Evolutionary conservation across 2,797 vertebrate genomes (phyloP), one percentile per base, ranked within the genome.

Genomic region (Serranus cabrilla): DNA sequence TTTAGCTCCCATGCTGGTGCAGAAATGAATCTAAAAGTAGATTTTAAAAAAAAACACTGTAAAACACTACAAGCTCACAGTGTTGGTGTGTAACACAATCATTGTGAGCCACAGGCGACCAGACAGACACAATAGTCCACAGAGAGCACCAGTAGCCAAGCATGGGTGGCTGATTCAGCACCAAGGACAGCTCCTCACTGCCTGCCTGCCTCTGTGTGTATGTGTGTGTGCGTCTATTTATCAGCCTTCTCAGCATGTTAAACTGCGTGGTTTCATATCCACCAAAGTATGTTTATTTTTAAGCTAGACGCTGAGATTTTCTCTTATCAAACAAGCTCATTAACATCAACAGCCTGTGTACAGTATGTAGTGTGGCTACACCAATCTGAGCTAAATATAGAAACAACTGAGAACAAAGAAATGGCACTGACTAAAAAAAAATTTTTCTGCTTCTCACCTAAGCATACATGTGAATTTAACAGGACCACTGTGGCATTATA

Each of bases 111-210:
- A 46, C 49, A 71, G 60, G 60, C 49, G 13, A 67, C 2, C 52
- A 67, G 49, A 54, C 63, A 72, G 64, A 68, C 31, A 61, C 51
- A 74, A 62, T 31, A 55, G 65, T 77, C 62, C 51, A 54, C 64
- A 81, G 56, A 73, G 71, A 85, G 60, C 58, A 47, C 39, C 64
- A 43, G 70, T 12, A 80, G 78, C 61, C 42, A 47, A 80, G 76
- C 46, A 71, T 45, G 61, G 80, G 78, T 75, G 85, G 86, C 87
- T 89, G 84, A 90, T 89, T 92, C 92, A 93, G 93, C 91, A 94
- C 91, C 85, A 82, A 40, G 84, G 89, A 91, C 87, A 92, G 92
- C 76, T 87, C 88, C 82, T 50, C 64, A 51, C 61, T 52, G 58
- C 68, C 66, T 68, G 61, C 51, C 66, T 62, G 64, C 47, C 8